Base-by-base conservation (phyloP, 2,888 invertebrate genomes). In the Ophion ventricosus region DNA sequence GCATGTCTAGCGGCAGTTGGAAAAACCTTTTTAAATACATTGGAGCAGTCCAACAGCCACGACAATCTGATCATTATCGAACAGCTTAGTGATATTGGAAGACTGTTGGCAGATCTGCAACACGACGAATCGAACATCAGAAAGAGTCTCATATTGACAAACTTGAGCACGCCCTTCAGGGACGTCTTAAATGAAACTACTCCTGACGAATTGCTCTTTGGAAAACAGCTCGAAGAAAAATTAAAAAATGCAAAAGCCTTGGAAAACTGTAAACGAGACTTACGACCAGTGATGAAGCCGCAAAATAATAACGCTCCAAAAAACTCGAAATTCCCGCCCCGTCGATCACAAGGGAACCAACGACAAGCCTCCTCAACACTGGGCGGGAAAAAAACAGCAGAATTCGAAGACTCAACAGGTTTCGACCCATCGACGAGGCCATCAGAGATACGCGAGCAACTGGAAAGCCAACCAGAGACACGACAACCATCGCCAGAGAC, bases 211-310 rank as follows among this genome's bases (percentile, higher is more conserved):
- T 69, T 25, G 40, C 61, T 85, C 8, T 80, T 86, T 59, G 83
- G 80, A 1, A 67, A 83, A 23, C 49, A 79, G 11, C 66, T 84
- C 1, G 84, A 82, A 20, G 83, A 86, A 61, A 54, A 57, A 14
- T 29, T 86, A 0, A 83, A 85, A 54, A 4, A 82, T 10, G 83
- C 80, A 8, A 85, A 86, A 59, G n/a, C 64, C 0, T 57, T 85
- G 49, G 57, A 64, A 40, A 49, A 49, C 2, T 26, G 74, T 2
- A 29, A 23, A 7, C 64, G 74, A 29, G 74, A 81, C 23, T 25
- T 84, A 0, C 70, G 75, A 29, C 40, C 25, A 80, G 61, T 17
- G 61, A 59, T 14, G 17, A 73, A 61, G 59, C n/a, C 74, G 74
- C 20, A 69, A 69, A 54, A 26, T 17, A 25, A 57, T 61, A 79